Percentiles rank a stretch among this genome's conserved stretches.
Evolutionary conservation across 2,888 invertebrate species (phyloP).

Genomic region (Parnassius apollo): DNA sequence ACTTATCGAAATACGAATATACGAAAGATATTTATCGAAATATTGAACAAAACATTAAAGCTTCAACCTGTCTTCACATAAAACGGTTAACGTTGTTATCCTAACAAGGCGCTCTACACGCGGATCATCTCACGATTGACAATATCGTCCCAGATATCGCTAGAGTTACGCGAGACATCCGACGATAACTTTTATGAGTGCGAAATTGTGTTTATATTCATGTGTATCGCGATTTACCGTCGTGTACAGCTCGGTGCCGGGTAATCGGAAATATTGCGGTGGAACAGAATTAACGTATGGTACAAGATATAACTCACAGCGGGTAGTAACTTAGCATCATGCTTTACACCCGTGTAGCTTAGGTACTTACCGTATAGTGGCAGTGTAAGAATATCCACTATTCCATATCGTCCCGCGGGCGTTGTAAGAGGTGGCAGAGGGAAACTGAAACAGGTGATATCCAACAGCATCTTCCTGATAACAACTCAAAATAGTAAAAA

Average conservation of each 20-base stretch:
- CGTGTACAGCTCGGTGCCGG: constrained; percentile 38
- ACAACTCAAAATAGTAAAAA: too few relatives aligned
- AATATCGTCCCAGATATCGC: constrained; percentile 41
- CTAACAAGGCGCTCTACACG: constrained; percentile 29
- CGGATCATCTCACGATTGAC: constrained; percentile 44
- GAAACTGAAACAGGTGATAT: too few relatives aligned
- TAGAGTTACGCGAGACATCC: constrained; percentile 39
- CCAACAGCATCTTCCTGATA: too few relatives aligned
- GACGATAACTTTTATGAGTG: constrained; percentile 78
- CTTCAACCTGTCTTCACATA: constrained; percentile 9
- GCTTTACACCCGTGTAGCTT: too few relatives aligned
- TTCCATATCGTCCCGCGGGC: too few relatives aligned
- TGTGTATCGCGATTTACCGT: constrained; percentile 67
- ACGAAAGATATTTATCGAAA: too few relatives aligned
- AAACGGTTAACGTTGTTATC: constrained; percentile 31
- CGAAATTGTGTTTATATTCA: constrained; percentile 77
- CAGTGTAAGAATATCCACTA: too few relatives aligned
- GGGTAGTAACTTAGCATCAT: not conserved
- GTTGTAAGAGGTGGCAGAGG: too few relatives aligned
- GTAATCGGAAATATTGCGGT: constrained; percentile 74
- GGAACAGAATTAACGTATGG: constrained; percentile 56
- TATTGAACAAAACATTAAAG: constrained; percentile 9
- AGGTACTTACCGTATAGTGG: too few relatives aligned
- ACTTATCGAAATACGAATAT: too few relatives aligned
- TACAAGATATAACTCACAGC: not conserved